phyloP scores from a whole-genome alignment of 2,888 invertebrate species.

The Ormyrus thymus region DNA sequence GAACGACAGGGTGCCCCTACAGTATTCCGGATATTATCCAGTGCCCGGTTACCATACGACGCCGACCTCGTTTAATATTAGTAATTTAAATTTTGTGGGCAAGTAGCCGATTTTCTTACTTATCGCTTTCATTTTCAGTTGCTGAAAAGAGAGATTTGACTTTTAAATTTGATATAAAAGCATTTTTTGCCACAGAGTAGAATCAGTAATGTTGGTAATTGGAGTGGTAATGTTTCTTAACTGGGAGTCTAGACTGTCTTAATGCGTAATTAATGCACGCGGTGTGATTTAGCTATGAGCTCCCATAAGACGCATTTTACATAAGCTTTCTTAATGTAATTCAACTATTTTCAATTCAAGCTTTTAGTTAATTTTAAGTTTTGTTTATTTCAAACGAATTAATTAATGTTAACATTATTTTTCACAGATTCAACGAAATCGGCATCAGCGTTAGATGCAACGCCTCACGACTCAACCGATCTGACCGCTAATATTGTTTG shows the following conservation, averaged over 20 bases:
- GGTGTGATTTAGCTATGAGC: too few relatives aligned
- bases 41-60: constrained; percentile 72
- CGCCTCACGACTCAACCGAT: constrained; percentile 70
- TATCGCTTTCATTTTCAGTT: neutral
- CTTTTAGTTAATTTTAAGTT: neutral
- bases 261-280: neutral
- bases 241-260: constrained; percentile 35
- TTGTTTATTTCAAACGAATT: constrained; percentile 17
- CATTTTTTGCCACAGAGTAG: neutral
- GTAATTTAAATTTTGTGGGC: constrained; percentile 71
- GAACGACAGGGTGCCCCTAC: constrained; percentile 72
- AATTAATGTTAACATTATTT: constrained; percentile 43
- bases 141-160: too few relatives aligned
- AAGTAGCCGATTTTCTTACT: constrained; percentile 42
- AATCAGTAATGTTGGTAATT: constrained; percentile 5
- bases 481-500: constrained; percentile 59
- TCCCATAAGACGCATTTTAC: neutral
- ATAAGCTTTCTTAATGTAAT: neutral
- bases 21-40: constrained; percentile 73
- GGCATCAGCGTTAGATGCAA: constrained; percentile 68
- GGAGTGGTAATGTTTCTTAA: constrained; percentile 17
- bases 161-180: too few relatives aligned
- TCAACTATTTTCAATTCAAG: neutral
- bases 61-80: constrained; percentile 71
- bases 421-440: constrained; percentile 69